Conservation (phyloP, 2,113 vertebrate genomes). For the Bostrychus sinensis region DNA sequence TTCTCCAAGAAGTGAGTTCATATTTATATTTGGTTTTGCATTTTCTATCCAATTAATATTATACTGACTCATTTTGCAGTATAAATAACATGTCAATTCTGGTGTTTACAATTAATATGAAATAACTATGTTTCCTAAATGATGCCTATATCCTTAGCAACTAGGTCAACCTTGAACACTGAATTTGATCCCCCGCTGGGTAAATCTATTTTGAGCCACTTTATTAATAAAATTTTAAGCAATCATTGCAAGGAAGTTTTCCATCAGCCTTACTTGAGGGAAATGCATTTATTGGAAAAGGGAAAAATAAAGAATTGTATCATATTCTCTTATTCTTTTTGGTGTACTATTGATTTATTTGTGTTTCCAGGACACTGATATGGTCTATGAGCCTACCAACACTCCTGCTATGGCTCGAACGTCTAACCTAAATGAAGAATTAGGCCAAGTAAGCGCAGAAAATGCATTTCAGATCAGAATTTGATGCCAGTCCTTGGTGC, state of each 20-base stretch:
- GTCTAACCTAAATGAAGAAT: conserved; percentile 97
- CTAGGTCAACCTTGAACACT: conserved; percentile 34
- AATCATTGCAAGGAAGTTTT: conserved; percentile 3
- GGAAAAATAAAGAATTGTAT: background rate
- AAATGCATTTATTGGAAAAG: background rate
- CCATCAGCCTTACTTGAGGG: background rate
- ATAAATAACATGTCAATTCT: background rate
- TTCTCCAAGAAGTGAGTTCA: too few relatives aligned
- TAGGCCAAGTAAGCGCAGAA: conserved; percentile 88
- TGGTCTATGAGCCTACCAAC: conserved; percentile 94
- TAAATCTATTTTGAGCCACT: conserved; percentile 37
- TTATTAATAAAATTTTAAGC: conserved; percentile 49
- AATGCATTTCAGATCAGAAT: background rate
- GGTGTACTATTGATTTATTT: background rate
- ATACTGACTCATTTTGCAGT: too few relatives aligned
- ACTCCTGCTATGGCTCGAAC: conserved; percentile 96
- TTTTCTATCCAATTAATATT: too few relatives aligned
- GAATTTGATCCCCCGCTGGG: conserved; percentile 14
- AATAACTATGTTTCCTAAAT: background rate
- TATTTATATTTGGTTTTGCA: too few relatives aligned
- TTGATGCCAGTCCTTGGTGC: background rate
- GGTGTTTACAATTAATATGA: background rate
- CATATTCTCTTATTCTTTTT: background rate
- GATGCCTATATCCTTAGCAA: conserved; percentile 26
- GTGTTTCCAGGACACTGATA: conserved; percentile 88